Base-by-base conservation (phyloP, 1,140 invertebrate genomes). In the Danaus melanippus region DNA sequence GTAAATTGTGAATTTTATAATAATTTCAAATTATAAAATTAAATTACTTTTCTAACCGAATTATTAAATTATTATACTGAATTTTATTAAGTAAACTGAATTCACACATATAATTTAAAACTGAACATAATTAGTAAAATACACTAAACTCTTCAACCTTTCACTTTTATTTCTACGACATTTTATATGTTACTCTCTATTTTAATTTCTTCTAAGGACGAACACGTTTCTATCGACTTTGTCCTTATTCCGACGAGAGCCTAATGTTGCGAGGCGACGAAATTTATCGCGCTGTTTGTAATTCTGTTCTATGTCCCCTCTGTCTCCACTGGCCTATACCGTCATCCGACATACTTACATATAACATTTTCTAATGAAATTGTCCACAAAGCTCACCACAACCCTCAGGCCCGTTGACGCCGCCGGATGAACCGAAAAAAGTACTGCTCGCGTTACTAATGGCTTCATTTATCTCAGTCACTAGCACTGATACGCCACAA, bases 291-390 rank as follows among this genome's bases (percentile, higher is more conserved):
- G 65, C 55, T 73, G 74, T 76, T 81, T 77, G 79, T 86, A 84
- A 84, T 82, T 76, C 73, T 69, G 67, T 69, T 75, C 67, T 68
- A 60, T 61, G 60, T 58, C 71, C 69, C 53, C 66, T 69, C 66
- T 58, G 50, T 64, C 52, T 67, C 74, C 66, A 68, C 72, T 61
- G 62, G 64, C 62, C 77, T 76, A 73, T 79, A 74, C 76, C 67
- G 67, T 71, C 73, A 76, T 59, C 70, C 76, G 68, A 74, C 78
- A 78, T 71, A 80, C 77, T 78, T 83, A 80, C 74, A 79, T 83
- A 81, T 84, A 87, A 82, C 81, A 64, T 76, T 86, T 85, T 84
- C 82, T 87, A 87, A 87, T 87, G 81, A 87, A 86, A 86, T 87
- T 82, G 83, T 87, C 82, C 79, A 82, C 79, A 82, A 86, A 74